Base-by-base conservation (phyloP, 2,888 invertebrate genomes). In the Muschampia staudingeri region DNA sequence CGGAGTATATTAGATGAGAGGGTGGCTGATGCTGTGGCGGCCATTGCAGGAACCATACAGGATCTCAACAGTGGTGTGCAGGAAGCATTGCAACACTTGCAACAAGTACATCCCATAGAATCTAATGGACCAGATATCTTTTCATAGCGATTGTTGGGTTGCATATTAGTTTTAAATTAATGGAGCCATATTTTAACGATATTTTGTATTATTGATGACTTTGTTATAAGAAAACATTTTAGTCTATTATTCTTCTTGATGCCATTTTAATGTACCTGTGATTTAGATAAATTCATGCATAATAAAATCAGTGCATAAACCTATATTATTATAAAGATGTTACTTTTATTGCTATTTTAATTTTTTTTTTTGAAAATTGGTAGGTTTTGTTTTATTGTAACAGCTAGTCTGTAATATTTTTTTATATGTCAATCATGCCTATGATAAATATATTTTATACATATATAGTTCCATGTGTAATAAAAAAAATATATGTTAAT, bases 1-100 rank as follows among this genome's bases (percentile, higher is more conserved):
- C 89, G 94, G 8, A 88, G 89, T 0, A 76, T 92, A 56, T 87
- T 95, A 1, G 95, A 96, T 37, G 92, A 93, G 40, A 88, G 94
- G 75, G 90, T 95, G 83, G 92, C 92, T 3, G 93, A 94, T 80
- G 91, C 95, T 0, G 85, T 96, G 25, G 87, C 93, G 14, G 91
- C 92, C 1, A 91, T 96, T 0, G 93, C 95, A 2, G 94, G 93
- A 14, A 94, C 93, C 3, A 89, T 95, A 8, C 95, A 95, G 83
- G 95, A 94, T 67, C 88, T 96, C 7, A 94, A 93, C 80, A 92
- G 91, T 84, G 94, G 94, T 14, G 81, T 95, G 16, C 94, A 95
- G 73, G 94, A 94, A 76, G 91, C 93, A 0, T 87, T 95, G 25
- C 93, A 93, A 70, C 93, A 93, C 48, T 85, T 94, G 42, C 91